Base-by-base conservation (phyloP, 2,888 invertebrate genomes). In the Hofmannophila pseudospretella region DNA sequence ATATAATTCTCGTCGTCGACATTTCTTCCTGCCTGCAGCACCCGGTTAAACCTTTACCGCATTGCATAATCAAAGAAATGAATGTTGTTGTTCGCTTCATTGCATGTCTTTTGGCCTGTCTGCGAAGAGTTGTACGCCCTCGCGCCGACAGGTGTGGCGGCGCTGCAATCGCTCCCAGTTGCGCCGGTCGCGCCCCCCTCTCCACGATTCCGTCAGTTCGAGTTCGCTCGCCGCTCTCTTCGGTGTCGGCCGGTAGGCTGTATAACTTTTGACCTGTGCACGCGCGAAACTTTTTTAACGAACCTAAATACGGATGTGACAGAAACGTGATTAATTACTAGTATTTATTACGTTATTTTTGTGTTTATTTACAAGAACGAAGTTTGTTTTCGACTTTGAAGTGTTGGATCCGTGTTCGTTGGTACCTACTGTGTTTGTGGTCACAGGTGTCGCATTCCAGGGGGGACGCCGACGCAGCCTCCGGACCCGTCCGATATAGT, bases 391-490 rank as follows among this genome's bases (percentile, higher is more conserved):
- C 37, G 33, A 34, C 27, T 27, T 8, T 12, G 3, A 13, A 27
- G 27, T 22, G 28, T 19, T 26, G 25, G 14, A 25, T 32, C 14
- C 16, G 32, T 34, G 34, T 28, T 19, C n/a, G 25, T 57, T 66
- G 53, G 67, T 66, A 67, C 68, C 20, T 20, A 20, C 23, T 61
- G 73, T 75, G 61, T 49, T 62, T 67, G 71, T 80, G 77, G 66
- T 72, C 71, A 67, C 72, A 82, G 82, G 84, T 84, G 82, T 78
- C 66, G 67, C 80, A 85, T 84, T 82, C 84, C 81, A 59, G 58
- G 53, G 60, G 65, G 72, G 72, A 77, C 78, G 75, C 71, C 70
- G 72, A 63, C 71, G 60, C 76, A 80, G 78, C 72, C 76, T 80
- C 77, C 68, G 68, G 58, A 59, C 55, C 67, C 57, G 54, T 54